These are phyloP conservation scores for Tonatia bakeri DNA, from an alignment of 2,113 vertebrate species.

Conservation along the genomic window DNA sequence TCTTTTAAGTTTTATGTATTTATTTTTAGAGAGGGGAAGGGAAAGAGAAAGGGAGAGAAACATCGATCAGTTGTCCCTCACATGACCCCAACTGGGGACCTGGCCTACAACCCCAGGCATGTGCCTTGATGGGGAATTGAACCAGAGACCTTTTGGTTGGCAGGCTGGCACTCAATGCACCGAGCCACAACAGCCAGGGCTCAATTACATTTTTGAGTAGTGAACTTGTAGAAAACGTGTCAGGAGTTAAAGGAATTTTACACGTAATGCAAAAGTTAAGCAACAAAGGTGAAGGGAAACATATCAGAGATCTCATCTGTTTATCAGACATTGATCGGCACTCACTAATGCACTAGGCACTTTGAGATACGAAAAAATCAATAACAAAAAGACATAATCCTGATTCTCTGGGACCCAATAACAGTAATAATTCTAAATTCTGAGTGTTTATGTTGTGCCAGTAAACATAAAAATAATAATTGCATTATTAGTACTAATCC, in stretches of 20 bases:
- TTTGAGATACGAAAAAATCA: not conserved
- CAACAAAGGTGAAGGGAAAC: conserved; percentile 7
- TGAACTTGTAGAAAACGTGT: not conserved
- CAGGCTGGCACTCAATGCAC: too few species aligned
- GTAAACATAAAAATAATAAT: conserved; percentile 18
- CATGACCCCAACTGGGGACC: too few species aligned
- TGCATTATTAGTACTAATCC: not conserved
- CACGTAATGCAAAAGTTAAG: conserved; percentile 3
- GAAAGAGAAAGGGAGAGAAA: too few species aligned
- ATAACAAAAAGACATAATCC: not conserved
- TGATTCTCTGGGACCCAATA: not conserved
- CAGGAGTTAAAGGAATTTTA: not conserved
- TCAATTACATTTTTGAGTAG: conserved; percentile 18
- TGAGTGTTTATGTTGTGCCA: not conserved
- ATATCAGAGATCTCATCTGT: not conserved
- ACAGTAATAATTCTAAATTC: not conserved
- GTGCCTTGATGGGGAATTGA: too few species aligned
- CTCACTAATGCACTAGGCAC: not conserved
- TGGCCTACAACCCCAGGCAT: too few species aligned
- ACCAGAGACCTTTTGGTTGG: too few species aligned
- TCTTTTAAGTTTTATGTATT: not conserved
- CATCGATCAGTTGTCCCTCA: too few species aligned
- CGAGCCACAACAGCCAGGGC: too few species aligned
- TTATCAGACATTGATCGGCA: not conserved
- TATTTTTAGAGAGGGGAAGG: too few species aligned